phyloP scores from a whole-genome alignment of 2,113 vertebrate species.

The Daboia siamensis region DNA sequence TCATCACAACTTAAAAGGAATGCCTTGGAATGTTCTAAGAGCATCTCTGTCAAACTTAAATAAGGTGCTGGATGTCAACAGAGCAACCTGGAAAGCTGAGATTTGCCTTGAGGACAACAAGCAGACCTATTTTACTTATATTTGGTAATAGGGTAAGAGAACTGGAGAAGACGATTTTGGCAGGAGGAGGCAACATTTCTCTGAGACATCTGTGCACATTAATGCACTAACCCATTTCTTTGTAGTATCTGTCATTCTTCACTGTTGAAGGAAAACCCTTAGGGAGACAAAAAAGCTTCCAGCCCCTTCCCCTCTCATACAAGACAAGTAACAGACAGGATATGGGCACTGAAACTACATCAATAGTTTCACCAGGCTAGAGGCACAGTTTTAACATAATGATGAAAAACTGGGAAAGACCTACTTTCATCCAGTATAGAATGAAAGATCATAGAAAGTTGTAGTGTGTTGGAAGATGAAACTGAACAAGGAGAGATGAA shows the following conservation, averaged over 20 bases:
- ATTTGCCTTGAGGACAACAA: neutral
- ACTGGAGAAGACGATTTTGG: constrained; percentile 23
- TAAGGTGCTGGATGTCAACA: neutral
- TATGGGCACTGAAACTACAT: constrained; percentile 31
- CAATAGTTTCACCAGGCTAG: constrained; percentile 48
- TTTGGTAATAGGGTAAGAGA: constrained; percentile 17
- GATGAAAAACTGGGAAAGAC: constrained; percentile 49
- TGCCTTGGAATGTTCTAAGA: constrained; percentile 4
- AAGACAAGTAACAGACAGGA: constrained; percentile 43
- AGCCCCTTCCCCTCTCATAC: neutral
- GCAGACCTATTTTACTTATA: neutral
- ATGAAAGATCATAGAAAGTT: constrained; percentile 41
- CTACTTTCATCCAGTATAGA: constrained; percentile 56
- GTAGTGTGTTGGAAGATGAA: neutral
- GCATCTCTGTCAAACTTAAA: neutral
- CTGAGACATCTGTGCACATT: neutral
- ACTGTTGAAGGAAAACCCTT: constrained; percentile 11
- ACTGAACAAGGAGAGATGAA: neutral
- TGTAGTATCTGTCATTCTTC: constrained; percentile 1
- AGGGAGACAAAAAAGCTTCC: neutral
- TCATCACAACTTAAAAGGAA: constrained; percentile 40
- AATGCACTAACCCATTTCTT: constrained; percentile 40
- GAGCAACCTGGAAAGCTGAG: neutral
- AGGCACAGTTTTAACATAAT: constrained; percentile 52
- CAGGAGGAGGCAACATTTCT: constrained; percentile 20